Evolutionary conservation across 2,113 vertebrate species (phyloP), one percentile per base, ranked within the genome.

Genomic region (Benitochromis conjunctus): DNA sequence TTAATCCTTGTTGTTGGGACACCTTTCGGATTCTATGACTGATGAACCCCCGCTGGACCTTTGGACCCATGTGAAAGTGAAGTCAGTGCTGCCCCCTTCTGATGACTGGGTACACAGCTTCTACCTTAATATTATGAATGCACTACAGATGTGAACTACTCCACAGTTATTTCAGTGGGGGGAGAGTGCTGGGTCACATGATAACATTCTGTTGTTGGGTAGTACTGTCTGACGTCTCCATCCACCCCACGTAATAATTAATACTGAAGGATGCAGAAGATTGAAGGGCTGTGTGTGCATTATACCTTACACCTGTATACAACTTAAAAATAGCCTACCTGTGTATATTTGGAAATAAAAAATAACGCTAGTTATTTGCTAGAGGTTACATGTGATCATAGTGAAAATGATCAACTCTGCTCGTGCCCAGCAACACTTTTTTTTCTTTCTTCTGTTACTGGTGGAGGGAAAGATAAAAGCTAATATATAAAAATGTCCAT

Each of bases 401-500:
- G 18, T 56, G 19, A 84, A 81, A 62, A 83, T 60, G 19, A 81
- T 66, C 7, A 31, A 26, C 83, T 88, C 21, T 77, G 51, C 62
- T 88, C 58, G 54, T 26, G 85, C 79, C 53, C 46, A 66, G 21
- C 43, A 71, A 29, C 84, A 43, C 51, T 83, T 58, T 85, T 92
- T 82, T 8, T 82, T 80, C 21, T 84, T 62, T 84, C 51, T 81
- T 83, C 57, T 87, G 74, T 87, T 46, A 58, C 36, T 18, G 87
- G 80, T 85, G 82, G 89, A 88, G 85, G 87, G 84, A 77, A 89
- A 76, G 62, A 86, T 83, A 91, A 66, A 92, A 93, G 55, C 31
- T 94, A 92, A 92, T 94, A 93, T 94, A 94, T 95, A 62, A 88
- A 87, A 16, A 81, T 83, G 29, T 91, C 88, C 66, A 76, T 85